Evolutionary conservation across 2,113 vertebrate genomes (phyloP).

Genomic region (Campylomormyrus numenius): DNA sequence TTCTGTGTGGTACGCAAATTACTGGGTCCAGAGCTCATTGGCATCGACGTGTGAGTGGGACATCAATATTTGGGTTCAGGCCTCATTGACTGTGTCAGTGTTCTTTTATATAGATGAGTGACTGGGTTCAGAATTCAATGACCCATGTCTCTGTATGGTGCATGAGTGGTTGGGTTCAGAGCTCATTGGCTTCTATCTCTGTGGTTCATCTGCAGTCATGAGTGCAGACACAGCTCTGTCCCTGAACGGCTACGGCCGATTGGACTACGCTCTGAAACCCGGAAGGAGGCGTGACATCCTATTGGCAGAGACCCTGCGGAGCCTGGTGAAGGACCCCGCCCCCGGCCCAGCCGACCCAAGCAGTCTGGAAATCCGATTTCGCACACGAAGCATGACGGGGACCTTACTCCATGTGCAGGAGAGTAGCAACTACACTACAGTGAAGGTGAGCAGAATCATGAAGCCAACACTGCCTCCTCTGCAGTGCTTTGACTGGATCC

Average conservation of each 20-base stretch:
- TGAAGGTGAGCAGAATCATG: slow-evolving; percentile 68
- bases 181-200: slow-evolving; percentile 10
- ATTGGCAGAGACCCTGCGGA: slow-evolving; percentile 54
- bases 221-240: slow-evolving; percentile 83
- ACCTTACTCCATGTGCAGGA: slow-evolving; percentile 83
- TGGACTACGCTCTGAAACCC: slow-evolving; percentile 81
- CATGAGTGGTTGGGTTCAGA: not conserved
- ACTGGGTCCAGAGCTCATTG: not conserved
- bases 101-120: not conserved
- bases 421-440: slow-evolving; percentile 88
- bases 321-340: not conserved
- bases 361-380: slow-evolving; percentile 83
- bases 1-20: not conserved
- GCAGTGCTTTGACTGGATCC: slow-evolving; percentile 34
- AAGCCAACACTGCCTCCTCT: slow-evolving; percentile 27
- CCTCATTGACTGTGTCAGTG: not conserved
- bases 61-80: not conserved
- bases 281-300: slow-evolving; percentile 73
- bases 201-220: slow-evolving; percentile 60
- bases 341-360: slow-evolving; percentile 38
- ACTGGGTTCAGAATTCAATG: not conserved
- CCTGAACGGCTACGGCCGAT: slow-evolving; percentile 77
- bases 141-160: slow-evolving; percentile 4
- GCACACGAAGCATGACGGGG: slow-evolving; percentile 83
- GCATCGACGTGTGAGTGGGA: not conserved